phyloP scores from a whole-genome alignment of 2,797 vertebrate species.

The Clarias pachynema region DNA sequence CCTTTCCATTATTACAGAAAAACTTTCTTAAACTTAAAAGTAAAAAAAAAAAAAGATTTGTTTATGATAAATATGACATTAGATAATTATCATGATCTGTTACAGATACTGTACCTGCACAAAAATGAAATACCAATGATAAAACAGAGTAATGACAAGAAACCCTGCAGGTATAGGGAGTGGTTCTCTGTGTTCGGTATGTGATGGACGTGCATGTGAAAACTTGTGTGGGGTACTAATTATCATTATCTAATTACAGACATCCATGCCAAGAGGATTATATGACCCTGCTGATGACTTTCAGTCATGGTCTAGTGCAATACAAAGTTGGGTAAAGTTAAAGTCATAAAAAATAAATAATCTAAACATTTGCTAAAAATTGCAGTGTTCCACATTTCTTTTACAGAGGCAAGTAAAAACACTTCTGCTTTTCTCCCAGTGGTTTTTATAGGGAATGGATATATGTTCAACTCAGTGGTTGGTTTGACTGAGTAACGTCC shows the following conservation, averaged over 20 bases:
- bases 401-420: conserved; percentile 21
- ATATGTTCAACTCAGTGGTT: conserved; percentile 35
- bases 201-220: conserved; percentile 48
- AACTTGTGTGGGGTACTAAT: conserved; percentile 42
- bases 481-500: conserved; percentile 60
- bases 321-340: conserved; percentile 15
- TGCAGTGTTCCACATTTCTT: background rate
- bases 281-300: conserved; percentile 58
- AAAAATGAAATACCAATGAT: conserved; percentile 45
- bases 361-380: conserved; percentile 8
- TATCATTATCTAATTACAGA: conserved; percentile 38
- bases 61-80: conserved; percentile 31
- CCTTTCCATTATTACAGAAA: background rate
- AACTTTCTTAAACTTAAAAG: background rate
- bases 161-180: conserved; percentile 41
- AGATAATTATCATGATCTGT: background rate
- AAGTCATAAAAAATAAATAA: conserved; percentile 20
- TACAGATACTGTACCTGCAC: conserved; percentile 4
- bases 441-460: background rate
- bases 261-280: conserved; percentile 36
- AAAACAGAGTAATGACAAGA: conserved; percentile 34
- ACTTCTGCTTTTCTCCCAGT: background rate
- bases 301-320: conserved; percentile 51
- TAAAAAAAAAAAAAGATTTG: conserved; percentile 6
- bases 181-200: conserved; percentile 52